These are phyloP conservation scores for Platorchestia sp. DNA, from an alignment of 1,140 invertebrate genomes.

Conservation along the genomic window DNA sequence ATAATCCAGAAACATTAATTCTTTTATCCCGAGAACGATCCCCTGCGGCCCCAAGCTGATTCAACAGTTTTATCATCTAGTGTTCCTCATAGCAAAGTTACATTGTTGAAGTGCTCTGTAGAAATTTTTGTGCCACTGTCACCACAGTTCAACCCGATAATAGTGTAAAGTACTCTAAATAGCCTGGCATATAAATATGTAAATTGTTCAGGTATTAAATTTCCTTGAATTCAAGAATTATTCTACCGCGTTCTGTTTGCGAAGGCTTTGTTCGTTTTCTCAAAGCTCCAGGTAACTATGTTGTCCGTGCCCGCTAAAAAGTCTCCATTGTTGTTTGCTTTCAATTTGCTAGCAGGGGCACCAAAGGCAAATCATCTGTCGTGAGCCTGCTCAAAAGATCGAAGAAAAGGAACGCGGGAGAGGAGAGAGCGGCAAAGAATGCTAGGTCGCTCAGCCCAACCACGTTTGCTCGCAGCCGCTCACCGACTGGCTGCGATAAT, in stretches of 20 bases:
- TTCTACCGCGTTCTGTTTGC: not conserved
- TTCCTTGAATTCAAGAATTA: not conserved
- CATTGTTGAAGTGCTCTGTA: too few relatives aligned
- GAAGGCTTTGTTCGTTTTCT: slow-evolving; percentile 8
- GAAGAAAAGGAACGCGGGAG: not conserved
- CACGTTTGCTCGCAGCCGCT: not conserved
- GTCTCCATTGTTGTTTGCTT: slow-evolving; percentile 43
- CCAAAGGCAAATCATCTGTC: slow-evolving; percentile 26
- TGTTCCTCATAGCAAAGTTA: too few relatives aligned
- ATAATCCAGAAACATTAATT: too few relatives aligned
- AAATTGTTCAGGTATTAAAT: not conserved
- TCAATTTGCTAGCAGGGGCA: slow-evolving; percentile 31
- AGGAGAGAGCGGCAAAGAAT: not conserved
- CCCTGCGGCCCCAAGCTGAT: too few relatives aligned
- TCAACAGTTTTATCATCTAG: too few relatives aligned
- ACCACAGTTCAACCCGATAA: too few relatives aligned
- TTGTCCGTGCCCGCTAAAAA: slow-evolving; percentile 24
- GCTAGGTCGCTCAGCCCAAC: not conserved
- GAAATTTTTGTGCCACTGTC: too few relatives aligned
- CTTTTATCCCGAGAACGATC: too few relatives aligned
- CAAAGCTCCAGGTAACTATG: slow-evolving; percentile 34
- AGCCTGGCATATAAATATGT: too few relatives aligned
- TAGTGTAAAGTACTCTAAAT: too few relatives aligned
- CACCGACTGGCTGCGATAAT: not conserved
- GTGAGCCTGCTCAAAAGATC: not conserved